A percentile compares a stretch with the other conserved stretches of the same genome.
These are phyloP conservation scores for Polyploca ridens DNA, from an alignment of 2,888 invertebrate genomes.

Conservation along the genomic window DNA sequence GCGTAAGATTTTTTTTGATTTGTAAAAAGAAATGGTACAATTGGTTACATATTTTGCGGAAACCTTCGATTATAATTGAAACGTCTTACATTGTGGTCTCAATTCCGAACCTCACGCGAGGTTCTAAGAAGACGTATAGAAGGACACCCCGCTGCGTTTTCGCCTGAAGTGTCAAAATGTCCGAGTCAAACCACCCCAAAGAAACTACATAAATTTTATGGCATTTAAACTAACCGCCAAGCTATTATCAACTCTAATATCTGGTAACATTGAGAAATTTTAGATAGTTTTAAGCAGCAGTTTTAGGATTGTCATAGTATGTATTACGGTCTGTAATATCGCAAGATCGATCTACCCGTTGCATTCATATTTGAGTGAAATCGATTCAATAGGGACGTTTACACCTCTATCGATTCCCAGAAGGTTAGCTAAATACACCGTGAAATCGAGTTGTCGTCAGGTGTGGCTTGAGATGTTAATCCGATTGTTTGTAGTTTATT, in stretches of 20 bases:
- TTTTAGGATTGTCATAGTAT: constrained; percentile 22
- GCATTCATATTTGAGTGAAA: constrained; percentile 56
- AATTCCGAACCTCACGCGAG: constrained; percentile 71
- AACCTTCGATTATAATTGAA: constrained; percentile 61
- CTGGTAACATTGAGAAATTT: constrained; percentile 17
- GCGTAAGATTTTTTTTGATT: not conserved
- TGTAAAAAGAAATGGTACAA: constrained; percentile 2
- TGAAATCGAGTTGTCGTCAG: constrained; percentile 72
- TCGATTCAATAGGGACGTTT: constrained; percentile 65
- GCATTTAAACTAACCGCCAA: constrained; percentile 6
- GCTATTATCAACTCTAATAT: constrained; percentile 16
- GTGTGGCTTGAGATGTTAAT: constrained; percentile 65
- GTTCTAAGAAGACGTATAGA: constrained; percentile 75
- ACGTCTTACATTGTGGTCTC: constrained; percentile 63
- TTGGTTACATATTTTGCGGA: constrained; percentile 22
- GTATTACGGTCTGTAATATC: constrained; percentile 66
- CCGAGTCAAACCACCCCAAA: constrained; percentile 68
- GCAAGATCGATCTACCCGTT: constrained; percentile 64
- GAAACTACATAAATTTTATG: constrained; percentile 35
- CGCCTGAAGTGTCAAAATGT: constrained; percentile 82
- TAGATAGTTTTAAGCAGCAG: constrained; percentile 12
- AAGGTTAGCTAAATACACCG: constrained; percentile 50
- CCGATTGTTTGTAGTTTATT: constrained; percentile 48
- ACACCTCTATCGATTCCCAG: constrained; percentile 65
- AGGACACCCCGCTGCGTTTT: constrained; percentile 75